Conservation (phyloP, 2,888 invertebrate species). For the Helobdella robusta region DNA sequence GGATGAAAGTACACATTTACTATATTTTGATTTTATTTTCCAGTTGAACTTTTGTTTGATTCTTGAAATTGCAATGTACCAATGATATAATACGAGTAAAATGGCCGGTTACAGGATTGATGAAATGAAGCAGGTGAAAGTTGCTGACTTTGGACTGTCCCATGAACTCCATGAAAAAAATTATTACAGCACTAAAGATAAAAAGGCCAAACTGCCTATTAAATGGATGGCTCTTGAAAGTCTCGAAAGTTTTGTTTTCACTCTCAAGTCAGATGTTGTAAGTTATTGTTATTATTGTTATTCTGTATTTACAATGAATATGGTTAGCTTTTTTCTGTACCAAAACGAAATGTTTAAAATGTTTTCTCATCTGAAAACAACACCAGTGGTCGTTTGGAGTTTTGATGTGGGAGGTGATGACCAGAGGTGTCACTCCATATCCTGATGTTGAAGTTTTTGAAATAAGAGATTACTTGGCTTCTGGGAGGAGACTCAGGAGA, state of each 20-base stretch:
- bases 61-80: no score
- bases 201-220: slow-evolving; percentile 50
- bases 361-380: no score
- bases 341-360: no score
- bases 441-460: slow-evolving; percentile 52
- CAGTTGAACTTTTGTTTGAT: no score
- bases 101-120: slow-evolving; percentile 49
- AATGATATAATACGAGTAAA: neutral
- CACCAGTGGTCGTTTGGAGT: slow-evolving; percentile 53
- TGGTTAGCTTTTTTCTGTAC: no score
- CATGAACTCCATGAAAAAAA: slow-evolving; percentile 54
- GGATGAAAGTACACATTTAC: no score
- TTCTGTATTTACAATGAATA: no score
- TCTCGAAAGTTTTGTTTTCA: slow-evolving; percentile 48
- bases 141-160: slow-evolving; percentile 56
- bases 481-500: slow-evolving; percentile 49
- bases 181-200: slow-evolving; percentile 51
- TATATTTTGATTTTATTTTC: no score
- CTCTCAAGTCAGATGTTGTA: slow-evolving; percentile 52
- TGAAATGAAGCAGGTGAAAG: slow-evolving; percentile 50
- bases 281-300: slow-evolving; percentile 31
- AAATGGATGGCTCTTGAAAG: slow-evolving; percentile 54
- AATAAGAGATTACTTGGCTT: slow-evolving; percentile 49
- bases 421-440: slow-evolving; percentile 51
- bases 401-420: slow-evolving; percentile 52